Base-by-base conservation (phyloP, 2,888 invertebrate species). In the Chelonus formosanus region DNA sequence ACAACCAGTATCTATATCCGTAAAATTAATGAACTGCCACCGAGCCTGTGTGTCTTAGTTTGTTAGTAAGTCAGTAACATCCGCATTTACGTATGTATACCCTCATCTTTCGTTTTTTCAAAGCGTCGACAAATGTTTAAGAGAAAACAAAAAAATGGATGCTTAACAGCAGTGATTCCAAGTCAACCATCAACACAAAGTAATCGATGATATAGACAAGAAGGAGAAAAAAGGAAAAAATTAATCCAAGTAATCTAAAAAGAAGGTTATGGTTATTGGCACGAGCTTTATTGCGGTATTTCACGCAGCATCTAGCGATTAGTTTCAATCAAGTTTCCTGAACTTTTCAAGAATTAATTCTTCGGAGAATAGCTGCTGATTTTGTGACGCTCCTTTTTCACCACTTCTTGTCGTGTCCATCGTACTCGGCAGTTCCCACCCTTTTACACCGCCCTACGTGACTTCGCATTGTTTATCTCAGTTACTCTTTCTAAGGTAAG, bases 201-300 rank as follows among this genome's bases (percentile, higher is more conserved):
- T 55, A 10, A 40, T 10, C 44, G 7, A 43, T 45, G 32, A 43
- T 7, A 31, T 36, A 59, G 54, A 47, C 20, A 20, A 20, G 20
- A 2, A 20, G 20, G 20, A 20, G 2, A 65, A 67, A 67, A 67
- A 69, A 67, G 67, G 52, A 63, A 54, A 20, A 45, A 52, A 70
- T 62, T 64, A 63, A 55, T 20, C 20, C 20, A 20, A 20, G 20
- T 20, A 20, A 20, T 20, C 20, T 20, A 47, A 65, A 50, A 63
- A 67, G 71, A 73, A 70, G 72, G 80, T 80, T 77, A 81, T 80
- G 81, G 78, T 75, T 80, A 78, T 80, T 78, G 79, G 81, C 80
- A 81, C 82, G 81, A 81, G 81, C 80, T 81, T 70, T 70, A 53
- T 48, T 72, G 74, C 75, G 70, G 76, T 77, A 70, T 77, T 79